Evolutionary conservation across 2,797 vertebrate species (phyloP).

Genomic region (Alfaro cultratus): DNA sequence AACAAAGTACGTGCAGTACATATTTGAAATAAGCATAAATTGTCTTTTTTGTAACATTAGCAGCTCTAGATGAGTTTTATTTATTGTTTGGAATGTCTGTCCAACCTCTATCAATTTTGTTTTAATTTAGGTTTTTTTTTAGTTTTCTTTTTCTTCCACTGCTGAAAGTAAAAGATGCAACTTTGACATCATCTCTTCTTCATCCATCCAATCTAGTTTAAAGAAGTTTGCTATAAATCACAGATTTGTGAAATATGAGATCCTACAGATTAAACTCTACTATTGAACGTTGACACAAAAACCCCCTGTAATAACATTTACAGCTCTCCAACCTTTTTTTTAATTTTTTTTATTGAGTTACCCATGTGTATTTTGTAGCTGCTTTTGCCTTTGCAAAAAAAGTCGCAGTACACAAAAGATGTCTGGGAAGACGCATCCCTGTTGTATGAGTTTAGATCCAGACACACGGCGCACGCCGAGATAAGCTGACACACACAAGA

Average conservation of each 20-base stretch:
- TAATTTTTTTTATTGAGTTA: no score
- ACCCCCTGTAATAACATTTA: background rate
- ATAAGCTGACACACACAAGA: background rate
- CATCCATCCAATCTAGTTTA: background rate
- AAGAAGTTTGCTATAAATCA: background rate
- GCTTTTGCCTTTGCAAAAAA: conserved; percentile 7
- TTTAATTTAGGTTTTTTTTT: background rate
- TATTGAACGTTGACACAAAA: background rate
- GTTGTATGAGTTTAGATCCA: conserved; percentile 9
- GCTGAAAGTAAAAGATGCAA: background rate
- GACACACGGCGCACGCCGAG: conserved; percentile 1
- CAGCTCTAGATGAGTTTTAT: no score
- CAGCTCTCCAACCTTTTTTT: background rate
- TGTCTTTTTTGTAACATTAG: no score
- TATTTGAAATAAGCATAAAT: no score
- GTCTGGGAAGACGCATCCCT: conserved; percentile 13
- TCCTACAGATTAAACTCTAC: background rate
- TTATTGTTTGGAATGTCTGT: no score
- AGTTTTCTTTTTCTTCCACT: background rate
- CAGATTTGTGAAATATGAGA: background rate
- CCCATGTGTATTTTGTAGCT: background rate
- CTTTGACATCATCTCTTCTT: background rate
- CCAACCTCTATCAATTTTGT: background rate
- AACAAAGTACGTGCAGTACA: no score
- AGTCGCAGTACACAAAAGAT: background rate